Percentiles rank a stretch among this genome's conserved stretches.
phyloP scores from a whole-genome alignment of 2,888 invertebrate species.

The Schrankia costaestrigalis region DNA sequence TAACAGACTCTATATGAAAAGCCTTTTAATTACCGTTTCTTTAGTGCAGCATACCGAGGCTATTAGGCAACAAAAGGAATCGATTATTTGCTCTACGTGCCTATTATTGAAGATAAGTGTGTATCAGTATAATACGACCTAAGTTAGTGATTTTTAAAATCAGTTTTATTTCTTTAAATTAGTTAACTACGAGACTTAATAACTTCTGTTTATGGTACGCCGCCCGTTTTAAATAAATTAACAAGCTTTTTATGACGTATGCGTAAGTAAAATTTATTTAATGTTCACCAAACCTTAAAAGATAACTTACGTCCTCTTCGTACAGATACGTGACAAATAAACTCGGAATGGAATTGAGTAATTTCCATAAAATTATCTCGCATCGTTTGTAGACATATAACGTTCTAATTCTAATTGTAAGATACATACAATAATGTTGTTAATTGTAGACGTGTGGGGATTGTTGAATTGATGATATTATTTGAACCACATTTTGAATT shows the following conservation, averaged over 20 bases:
- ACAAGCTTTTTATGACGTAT: too few relatives aligned
- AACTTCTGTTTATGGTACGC: too few relatives aligned
- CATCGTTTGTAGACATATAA: conserved; percentile 14
- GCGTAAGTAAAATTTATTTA: too few relatives aligned
- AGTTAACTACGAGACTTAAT: too few relatives aligned
- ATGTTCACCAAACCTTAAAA: too few relatives aligned
- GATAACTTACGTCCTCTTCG: too few relatives aligned
- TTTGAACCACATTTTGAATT: conserved; percentile 22
- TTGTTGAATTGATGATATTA: conserved; percentile 12
- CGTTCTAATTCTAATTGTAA: conserved; percentile 26
- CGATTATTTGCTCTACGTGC: conserved; percentile 40
- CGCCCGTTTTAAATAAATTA: too few relatives aligned
- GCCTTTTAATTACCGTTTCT: conserved; percentile 53
- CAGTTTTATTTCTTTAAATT: too few relatives aligned
- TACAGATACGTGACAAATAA: too few relatives aligned
- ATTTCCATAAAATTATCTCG: conserved; percentile 33
- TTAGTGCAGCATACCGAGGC: conserved; percentile 41
- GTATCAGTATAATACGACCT: too few relatives aligned
- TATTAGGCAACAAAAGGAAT: conserved; percentile 58
- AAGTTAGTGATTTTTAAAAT: too few relatives aligned
- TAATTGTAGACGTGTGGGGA: conserved; percentile 25
- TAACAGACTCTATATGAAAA: conserved; percentile 25
- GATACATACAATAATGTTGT: conserved; percentile 31
- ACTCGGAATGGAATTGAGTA: conserved; percentile 18
- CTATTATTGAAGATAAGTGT: too few relatives aligned